These are phyloP conservation scores for Noturus placidus DNA, from an alignment of 2,113 vertebrate species.

Conservation along the genomic window DNA sequence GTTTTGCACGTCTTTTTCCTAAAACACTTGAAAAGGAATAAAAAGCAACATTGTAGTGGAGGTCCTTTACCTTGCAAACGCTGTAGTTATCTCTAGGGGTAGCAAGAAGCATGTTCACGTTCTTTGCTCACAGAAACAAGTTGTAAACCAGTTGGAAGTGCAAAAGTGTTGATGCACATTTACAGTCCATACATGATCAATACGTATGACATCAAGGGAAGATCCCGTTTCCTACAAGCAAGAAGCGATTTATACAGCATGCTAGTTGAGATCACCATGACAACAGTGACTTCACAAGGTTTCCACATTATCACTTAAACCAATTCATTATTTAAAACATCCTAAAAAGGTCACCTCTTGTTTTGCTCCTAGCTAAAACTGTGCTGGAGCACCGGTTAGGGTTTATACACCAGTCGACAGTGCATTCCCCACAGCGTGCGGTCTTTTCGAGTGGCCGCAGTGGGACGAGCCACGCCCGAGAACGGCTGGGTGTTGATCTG, in stretches of 20 bases:
- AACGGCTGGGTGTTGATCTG: conserved; percentile 83
- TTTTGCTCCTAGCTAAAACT: not conserved
- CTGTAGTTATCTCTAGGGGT: not conserved
- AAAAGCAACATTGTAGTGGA: not conserved
- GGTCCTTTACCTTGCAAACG: conserved; percentile 4
- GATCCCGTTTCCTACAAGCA: not conserved
- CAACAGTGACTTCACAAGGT: not conserved
- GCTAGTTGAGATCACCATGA: not conserved
- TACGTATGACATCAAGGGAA: too few relatives aligned
- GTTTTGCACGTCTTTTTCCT: conserved; percentile 5
- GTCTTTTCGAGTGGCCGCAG: conserved; percentile 64
- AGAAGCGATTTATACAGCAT: not conserved
- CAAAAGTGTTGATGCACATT: not conserved
- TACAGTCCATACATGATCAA: not conserved
- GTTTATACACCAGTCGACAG: conserved; percentile 73
- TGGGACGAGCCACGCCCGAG: conserved; percentile 82
- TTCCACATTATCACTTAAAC: not conserved
- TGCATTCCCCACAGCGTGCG: conserved; percentile 81
- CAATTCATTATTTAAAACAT: not conserved
- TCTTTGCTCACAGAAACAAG: not conserved
- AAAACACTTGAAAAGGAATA: conserved; percentile 18
- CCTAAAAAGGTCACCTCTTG: not conserved
- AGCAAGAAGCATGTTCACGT: not conserved
- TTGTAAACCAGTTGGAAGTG: conserved; percentile 1
- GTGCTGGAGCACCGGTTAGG: conserved; percentile 30